phyloP scores from a whole-genome alignment of 2,113 vertebrate species.

The Oreochromis tanganicae region DNA sequence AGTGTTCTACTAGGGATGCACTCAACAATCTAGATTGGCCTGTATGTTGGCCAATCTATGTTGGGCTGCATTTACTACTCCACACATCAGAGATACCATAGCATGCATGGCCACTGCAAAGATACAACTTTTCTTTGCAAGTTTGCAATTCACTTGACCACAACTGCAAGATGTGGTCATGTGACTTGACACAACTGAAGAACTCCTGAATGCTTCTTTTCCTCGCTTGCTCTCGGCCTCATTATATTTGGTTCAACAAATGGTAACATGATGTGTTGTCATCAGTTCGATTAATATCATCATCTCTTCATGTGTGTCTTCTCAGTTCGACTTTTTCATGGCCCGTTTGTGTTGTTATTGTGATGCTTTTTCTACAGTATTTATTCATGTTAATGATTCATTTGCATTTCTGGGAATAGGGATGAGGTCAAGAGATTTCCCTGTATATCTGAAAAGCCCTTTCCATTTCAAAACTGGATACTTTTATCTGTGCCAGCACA shows the following conservation, averaged over 20 bases:
- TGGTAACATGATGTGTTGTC: neutral
- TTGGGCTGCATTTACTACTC: neutral
- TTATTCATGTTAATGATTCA: neutral
- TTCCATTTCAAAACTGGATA: neutral
- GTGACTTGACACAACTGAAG: neutral
- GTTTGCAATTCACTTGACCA: neutral
- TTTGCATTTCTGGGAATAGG: neutral
- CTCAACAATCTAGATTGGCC: neutral
- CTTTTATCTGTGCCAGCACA: neutral
- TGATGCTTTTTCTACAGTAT: neutral
- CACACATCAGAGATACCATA: neutral
- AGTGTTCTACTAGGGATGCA: neutral
- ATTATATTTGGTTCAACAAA: rapidly evolving
- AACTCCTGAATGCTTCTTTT: neutral
- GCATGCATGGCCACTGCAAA: neutral
- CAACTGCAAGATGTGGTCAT: neutral
- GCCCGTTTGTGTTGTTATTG: neutral
- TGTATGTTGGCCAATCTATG: neutral
- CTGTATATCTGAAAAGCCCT: neutral
- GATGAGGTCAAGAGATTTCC: neutral
- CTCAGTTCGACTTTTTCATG: rapidly evolving
- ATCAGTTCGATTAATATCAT: neutral
- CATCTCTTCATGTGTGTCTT: rapidly evolving
- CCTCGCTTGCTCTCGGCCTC: neutral
- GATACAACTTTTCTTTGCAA: neutral